phyloP scores from a whole-genome alignment of 2,888 invertebrate genomes.

The Mesorhabditis spiculigera region DNA sequence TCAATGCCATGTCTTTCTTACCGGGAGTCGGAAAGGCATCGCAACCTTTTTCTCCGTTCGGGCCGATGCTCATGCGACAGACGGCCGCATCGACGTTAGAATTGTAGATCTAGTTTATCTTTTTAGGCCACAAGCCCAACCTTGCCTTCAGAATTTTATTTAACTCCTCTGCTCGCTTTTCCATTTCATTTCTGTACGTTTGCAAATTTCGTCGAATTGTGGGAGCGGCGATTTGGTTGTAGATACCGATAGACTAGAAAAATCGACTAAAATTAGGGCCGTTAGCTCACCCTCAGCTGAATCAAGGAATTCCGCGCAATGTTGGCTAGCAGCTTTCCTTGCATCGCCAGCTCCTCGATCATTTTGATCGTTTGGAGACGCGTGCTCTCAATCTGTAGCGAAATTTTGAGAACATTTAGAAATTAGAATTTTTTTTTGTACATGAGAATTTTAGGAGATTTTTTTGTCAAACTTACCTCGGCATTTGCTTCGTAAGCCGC shows the following conservation, averaged over 20 bases:
- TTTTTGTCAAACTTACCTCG: neutral
- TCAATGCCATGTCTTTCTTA: too few species aligned
- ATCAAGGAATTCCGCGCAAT: neutral
- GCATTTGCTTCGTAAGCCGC: neutral
- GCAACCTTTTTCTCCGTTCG: neutral
- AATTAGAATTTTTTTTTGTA: neutral
- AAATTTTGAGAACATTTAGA: neutral
- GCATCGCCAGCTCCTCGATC: neutral
- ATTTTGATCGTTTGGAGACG: neutral
- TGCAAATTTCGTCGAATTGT: neutral
- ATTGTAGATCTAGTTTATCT: neutral
- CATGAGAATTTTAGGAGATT: neutral
- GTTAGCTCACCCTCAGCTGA: neutral
- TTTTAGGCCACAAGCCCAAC: neutral
- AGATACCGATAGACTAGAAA: neutral
- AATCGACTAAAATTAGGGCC: neutral
- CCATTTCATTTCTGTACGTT: neutral
- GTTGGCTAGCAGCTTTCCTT: slow-evolving; percentile 1
- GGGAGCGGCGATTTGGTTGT: neutral
- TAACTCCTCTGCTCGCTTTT: neutral
- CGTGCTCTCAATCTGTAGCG: neutral
- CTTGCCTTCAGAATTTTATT: neutral
- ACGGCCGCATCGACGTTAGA: neutral
- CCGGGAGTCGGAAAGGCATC: too few species aligned
- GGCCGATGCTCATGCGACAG: slow-evolving; percentile 5